phyloP scores from a whole-genome alignment of 2,113 vertebrate genomes.

The Poecile atricapillus region DNA sequence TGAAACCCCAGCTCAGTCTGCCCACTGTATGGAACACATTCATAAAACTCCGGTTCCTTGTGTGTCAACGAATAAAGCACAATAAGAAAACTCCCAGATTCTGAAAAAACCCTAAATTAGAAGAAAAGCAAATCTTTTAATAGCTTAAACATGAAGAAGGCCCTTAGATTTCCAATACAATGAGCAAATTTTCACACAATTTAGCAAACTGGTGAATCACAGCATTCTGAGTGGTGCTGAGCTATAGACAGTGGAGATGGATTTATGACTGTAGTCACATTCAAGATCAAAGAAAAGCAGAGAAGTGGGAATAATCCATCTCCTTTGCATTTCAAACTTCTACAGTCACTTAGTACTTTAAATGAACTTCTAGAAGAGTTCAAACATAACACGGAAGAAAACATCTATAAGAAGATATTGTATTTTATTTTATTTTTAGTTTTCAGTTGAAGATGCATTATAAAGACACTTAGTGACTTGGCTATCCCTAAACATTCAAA shows the following conservation, averaged over 20 bases:
- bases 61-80: conserved; percentile 86
- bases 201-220: neutral
- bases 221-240: neutral
- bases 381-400: neutral
- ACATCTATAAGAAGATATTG: neutral
- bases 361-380: neutral
- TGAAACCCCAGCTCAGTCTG: conserved; percentile 78
- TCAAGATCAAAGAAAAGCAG: neutral
- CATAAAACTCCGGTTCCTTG: conserved; percentile 90
- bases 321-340: neutral
- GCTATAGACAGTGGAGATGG: neutral
- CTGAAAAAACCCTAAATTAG: conserved; percentile 81
- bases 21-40: conserved; percentile 75
- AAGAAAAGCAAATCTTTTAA: neutral
- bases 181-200: neutral
- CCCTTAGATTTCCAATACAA: neutral
- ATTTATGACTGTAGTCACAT: neutral
- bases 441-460: neutral
- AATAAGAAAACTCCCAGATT: conserved; percentile 83
- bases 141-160: neutral
- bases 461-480: neutral
- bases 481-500: neutral
- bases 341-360: neutral
- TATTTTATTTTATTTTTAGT: neutral
- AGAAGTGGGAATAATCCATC: neutral